Base-by-base conservation (phyloP, 2,888 invertebrate genomes). In the Ypsolopha sequella region DNA sequence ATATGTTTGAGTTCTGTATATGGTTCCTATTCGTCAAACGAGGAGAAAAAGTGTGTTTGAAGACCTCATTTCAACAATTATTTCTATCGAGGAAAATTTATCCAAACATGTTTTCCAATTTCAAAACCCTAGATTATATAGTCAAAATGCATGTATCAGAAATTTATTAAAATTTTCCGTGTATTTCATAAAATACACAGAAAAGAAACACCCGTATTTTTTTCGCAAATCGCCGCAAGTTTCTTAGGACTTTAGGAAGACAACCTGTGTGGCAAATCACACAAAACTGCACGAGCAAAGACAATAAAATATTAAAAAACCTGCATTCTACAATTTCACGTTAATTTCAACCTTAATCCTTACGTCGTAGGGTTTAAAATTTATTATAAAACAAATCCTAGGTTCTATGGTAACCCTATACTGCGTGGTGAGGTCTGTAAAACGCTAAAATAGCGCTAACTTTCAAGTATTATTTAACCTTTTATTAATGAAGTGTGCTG, bases 401-500 rank as follows among this genome's bases (percentile, higher is more conserved):
- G 43, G 6, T 14, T 43, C 43, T 14, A 13, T 36, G 36, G 73
- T 64, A 73, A 75, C 65, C 56, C 54, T 64, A 73, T 57, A 65
- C 66, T 41, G 52, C 52, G 52, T 60, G 47, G 53, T 56, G 54
- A 57, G 53, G 63, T 58, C 58, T 62, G 62, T 58, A 57, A 39
- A 6, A 33, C 39, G 66, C 62, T 62, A 74, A 76, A 74, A 73
- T 70, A 69, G 67, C 70, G 65, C 48, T 50, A 33, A 35, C 11
- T 69, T 72, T 70, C 70, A 65, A 62, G 64, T 65, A 68, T 70
- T 77, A 80, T 79, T 80, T 79, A 77, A 79, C 74, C 74, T 76
- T 77, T 76, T 76, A 71, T 72, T 78, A 79, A 75, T 78, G 77
- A 80, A 79, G 81, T 78, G 77, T 76, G 73, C 68, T 58, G 59